Conservation (phyloP, 2,797 vertebrate genomes). For the Sebastes miniatus region DNA sequence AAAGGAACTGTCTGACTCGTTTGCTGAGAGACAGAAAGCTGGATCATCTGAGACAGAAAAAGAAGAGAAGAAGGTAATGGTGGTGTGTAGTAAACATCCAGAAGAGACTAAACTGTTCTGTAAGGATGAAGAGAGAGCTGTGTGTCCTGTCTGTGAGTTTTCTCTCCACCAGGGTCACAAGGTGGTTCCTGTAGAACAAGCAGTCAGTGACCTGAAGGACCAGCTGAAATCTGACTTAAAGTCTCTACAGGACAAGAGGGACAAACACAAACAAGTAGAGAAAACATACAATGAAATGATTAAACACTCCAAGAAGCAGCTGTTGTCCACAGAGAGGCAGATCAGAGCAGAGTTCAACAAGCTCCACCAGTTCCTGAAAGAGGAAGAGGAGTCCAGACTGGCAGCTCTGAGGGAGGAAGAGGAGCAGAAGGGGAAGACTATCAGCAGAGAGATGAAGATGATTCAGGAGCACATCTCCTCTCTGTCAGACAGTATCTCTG, state of each 20-base stretch:
- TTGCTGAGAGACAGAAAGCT: too few species aligned
- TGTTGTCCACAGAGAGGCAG: slow-evolving; percentile 18
- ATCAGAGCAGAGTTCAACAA: slow-evolving; percentile 69
- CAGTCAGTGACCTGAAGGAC: too few species aligned
- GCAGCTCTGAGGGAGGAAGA: too few species aligned
- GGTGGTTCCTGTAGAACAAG: too few species aligned
- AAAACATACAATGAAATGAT: not conserved
- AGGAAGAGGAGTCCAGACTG: too few species aligned
- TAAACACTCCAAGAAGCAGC: slow-evolving; percentile 18
- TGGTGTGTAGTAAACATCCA: too few species aligned
- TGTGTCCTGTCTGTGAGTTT: not conserved
- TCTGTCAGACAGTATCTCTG: slow-evolving; percentile 51
- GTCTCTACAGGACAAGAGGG: slow-evolving; percentile 20
- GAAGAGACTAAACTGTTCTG: too few species aligned
- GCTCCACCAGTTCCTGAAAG: too few species aligned
- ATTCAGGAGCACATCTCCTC: slow-evolving; percentile 52
- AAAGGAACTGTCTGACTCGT: not conserved
- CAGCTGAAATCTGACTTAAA: not conserved
- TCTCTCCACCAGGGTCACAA: too few species aligned
- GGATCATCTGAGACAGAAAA: too few species aligned
- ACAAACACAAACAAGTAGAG: not conserved
- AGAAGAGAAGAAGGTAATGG: too few species aligned
- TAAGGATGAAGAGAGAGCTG: not conserved
- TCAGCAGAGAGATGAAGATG: slow-evolving; percentile 44
- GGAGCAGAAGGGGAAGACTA: not conserved